Evolutionary conservation across 2,888 invertebrate genomes (phyloP).

Genomic region (Nemotelus pantherinus): DNA sequence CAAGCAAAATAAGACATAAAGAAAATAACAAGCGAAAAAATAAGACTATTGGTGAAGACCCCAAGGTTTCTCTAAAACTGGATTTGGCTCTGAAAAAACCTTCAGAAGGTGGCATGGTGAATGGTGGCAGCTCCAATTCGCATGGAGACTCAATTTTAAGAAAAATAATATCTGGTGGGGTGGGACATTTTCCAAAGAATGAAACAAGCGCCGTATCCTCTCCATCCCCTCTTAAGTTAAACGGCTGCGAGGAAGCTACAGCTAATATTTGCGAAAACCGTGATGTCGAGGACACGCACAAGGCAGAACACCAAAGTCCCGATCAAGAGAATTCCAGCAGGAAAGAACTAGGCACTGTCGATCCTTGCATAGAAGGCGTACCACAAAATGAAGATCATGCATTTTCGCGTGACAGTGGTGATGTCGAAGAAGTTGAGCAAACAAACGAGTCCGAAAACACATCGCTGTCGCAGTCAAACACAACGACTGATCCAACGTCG

Average conservation of each 20-base stretch:
- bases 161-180: constrained; percentile 20
- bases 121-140: neutral
- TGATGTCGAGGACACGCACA: neutral
- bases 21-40: constrained; percentile 51
- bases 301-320: neutral
- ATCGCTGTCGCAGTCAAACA: constrained; percentile 21
- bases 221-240: neutral
- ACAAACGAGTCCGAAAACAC: constrained; percentile 3
- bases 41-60: constrained; percentile 49
- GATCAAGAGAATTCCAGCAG: neutral
- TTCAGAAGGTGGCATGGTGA: constrained; percentile 3
- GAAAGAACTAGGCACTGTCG: too few relatives aligned
- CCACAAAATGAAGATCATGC: neutral
- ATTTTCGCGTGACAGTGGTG: neutral
- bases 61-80: neutral
- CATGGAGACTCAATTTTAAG: constrained; percentile 28
- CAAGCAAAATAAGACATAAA: constrained; percentile 15
- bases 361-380: too few relatives aligned
- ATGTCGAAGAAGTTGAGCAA: neutral
- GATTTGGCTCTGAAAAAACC: constrained; percentile 1
- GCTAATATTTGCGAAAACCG: neutral
- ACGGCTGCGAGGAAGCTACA: constrained; percentile 10
- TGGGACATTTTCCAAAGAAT: neutral
- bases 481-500: constrained; percentile 14
- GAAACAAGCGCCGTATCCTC: neutral